These are phyloP conservation scores for Tachuris rubrigastra DNA, from an alignment of 2,113 vertebrate genomes.

Conservation along the genomic window DNA sequence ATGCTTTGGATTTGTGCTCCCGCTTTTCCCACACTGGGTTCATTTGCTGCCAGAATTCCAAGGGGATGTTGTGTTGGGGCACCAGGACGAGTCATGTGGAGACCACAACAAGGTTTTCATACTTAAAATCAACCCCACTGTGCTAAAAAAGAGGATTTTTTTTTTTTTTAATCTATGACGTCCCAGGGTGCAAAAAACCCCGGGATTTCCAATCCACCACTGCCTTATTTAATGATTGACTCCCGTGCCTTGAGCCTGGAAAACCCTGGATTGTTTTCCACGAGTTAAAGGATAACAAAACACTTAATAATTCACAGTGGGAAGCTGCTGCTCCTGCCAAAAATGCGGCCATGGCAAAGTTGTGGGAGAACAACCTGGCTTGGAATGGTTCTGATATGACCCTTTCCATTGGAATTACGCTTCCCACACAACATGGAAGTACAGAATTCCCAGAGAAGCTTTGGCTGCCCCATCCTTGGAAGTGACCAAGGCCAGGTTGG, in stretches of 20 bases:
- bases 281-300: constrained; percentile 38
- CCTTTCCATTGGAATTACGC: neutral
- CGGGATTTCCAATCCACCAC: neutral
- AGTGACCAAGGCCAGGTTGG: neutral
- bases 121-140: fast-evolving
- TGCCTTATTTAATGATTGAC: constrained; percentile 6
- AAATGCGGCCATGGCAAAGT: neutral
- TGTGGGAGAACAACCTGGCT: fast-evolving
- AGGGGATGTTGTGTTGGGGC: neutral
- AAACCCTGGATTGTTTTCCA: neutral
- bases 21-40: neutral
- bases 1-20: neutral
- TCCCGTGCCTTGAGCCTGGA: neutral
- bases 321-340: neutral
- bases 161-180: neutral
- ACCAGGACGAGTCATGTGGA: fast-evolving
- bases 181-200: neutral
- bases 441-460: neutral
- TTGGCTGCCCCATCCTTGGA: neutral
- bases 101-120: neutral
- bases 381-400: fast-evolving
- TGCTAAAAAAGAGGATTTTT: neutral
- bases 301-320: neutral
- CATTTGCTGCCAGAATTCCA: neutral
- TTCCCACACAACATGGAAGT: neutral